These are phyloP conservation scores for Tupaia tana DNA, from an alignment of 2,113 vertebrate species.

Conservation along the genomic window DNA sequence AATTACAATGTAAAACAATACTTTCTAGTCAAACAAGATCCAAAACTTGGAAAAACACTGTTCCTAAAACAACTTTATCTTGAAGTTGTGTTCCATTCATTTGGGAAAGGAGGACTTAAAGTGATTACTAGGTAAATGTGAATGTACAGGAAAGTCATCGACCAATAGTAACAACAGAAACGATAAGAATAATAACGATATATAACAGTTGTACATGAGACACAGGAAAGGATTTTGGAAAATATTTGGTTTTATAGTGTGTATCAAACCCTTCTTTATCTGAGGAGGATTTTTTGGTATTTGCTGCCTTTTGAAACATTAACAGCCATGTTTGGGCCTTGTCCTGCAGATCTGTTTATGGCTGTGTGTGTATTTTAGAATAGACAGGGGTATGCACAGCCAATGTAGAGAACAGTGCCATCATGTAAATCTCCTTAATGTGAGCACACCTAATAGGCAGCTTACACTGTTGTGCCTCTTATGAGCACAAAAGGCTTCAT, in stretches of 20 bases:
- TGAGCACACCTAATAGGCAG: neutral
- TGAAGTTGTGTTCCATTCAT: neutral
- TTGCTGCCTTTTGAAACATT: neutral
- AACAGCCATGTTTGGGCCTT: neutral
- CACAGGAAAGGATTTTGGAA: neutral
- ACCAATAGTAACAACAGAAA: neutral
- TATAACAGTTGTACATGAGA: neutral
- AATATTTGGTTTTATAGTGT: neutral
- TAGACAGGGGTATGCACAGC: neutral
- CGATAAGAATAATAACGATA: neutral
- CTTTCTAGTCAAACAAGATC: neutral
- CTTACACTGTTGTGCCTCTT: neutral
- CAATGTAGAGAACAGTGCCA: neutral
- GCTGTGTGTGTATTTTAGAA: neutral
- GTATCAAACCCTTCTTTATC: neutral
- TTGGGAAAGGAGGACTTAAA: neutral
- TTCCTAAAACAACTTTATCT: neutral
- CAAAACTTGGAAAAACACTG: neutral
- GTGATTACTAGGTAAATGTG: neutral
- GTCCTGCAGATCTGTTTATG: neutral
- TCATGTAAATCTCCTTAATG: constrained; percentile 10
- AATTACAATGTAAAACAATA: too few relatives aligned
- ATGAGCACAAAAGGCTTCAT: neutral
- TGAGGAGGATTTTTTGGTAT: neutral
- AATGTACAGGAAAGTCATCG: neutral